Evolutionary conservation across 2,797 vertebrate genomes (phyloP).

Genomic region (Kryptopterus vitreolus): DNA sequence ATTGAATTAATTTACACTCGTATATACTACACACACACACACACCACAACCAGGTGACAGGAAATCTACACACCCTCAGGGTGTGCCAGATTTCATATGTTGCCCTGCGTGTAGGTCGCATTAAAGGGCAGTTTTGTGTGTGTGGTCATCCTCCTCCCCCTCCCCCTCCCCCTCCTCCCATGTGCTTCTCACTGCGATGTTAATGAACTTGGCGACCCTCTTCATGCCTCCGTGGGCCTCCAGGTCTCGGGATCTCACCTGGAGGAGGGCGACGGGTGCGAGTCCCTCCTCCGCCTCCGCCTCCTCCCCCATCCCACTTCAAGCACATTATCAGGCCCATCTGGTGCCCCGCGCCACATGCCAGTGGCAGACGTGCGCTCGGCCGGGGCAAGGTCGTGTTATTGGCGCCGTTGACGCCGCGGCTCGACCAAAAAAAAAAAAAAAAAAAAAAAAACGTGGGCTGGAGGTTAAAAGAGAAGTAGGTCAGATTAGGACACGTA

Average conservation of each 20-base stretch:
- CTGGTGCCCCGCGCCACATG: conserved; percentile 68
- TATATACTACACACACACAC: too few relatives aligned
- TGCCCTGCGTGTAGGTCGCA: conserved; percentile 41
- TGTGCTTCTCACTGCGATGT: conserved; percentile 51
- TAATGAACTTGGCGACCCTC: conserved; percentile 59
- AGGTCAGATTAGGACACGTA: not conserved
- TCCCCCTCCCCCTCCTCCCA: conserved; percentile 22
- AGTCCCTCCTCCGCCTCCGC: conserved; percentile 41
- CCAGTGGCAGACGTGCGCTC: conserved; percentile 47
- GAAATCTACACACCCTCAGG: conserved; percentile 5
- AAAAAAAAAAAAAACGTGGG: too few relatives aligned
- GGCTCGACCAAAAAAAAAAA: conserved; percentile 21
- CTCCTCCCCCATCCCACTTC: conserved; percentile 58
- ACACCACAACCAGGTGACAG: not conserved
- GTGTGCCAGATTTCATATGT: conserved; percentile 24
- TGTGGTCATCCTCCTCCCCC: conserved; percentile 9
- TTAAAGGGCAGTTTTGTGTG: conserved; percentile 44
- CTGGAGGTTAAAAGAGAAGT: not conserved
- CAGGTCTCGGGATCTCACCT: conserved; percentile 56
- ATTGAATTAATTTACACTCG: not conserved
- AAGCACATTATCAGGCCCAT: conserved; percentile 77
- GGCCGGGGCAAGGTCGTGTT: conserved; percentile 56
- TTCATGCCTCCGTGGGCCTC: conserved; percentile 35
- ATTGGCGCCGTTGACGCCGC: conserved; percentile 42
- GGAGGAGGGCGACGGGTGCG: conserved; percentile 48